phyloP scores from a whole-genome alignment of 2,888 invertebrate genomes.

The Diabrotica balteata region DNA sequence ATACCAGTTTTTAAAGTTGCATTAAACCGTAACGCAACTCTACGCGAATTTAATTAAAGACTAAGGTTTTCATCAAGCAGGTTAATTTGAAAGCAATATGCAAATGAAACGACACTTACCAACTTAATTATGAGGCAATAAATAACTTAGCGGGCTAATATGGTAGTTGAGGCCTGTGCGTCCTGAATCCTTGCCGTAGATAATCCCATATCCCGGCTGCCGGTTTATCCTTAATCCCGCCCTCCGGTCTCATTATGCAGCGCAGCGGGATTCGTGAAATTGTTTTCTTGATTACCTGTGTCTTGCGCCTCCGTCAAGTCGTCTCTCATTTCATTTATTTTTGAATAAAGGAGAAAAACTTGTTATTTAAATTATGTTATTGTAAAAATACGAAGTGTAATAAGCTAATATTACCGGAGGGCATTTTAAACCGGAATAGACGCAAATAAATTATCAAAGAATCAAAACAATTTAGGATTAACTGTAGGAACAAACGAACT shows the following conservation, averaged over 20 bases:
- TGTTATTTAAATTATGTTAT: too few species aligned
- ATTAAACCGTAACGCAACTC: too few species aligned
- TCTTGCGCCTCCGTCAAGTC: constrained; percentile 13
- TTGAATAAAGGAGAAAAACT: too few species aligned
- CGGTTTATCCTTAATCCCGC: constrained; percentile 48
- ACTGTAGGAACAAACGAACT: too few species aligned
- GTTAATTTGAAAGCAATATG: constrained; percentile 28
- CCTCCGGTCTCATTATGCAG: constrained; percentile 57
- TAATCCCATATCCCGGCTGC: constrained; percentile 50
- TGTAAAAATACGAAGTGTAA: too few species aligned
- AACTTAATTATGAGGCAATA: constrained; percentile 52
- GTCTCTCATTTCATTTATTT: constrained; percentile 6
- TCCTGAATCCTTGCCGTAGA: constrained; percentile 52
- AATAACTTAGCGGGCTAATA: constrained; percentile 51
- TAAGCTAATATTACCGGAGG: too few species aligned
- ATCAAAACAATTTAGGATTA: too few species aligned
- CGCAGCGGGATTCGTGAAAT: constrained; percentile 60
- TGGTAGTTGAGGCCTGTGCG: constrained; percentile 45
- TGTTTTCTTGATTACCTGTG: constrained; percentile 62
- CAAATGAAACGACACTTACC: constrained; percentile 26
- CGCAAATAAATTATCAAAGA: too few species aligned
- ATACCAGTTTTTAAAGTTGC: too few species aligned
- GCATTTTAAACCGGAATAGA: too few species aligned
- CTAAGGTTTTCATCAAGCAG: constrained; percentile 7
- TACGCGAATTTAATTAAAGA: constrained; percentile 15